phyloP scores from a whole-genome alignment of 2,113 vertebrate species.

The Triplophysa tibetana region DNA sequence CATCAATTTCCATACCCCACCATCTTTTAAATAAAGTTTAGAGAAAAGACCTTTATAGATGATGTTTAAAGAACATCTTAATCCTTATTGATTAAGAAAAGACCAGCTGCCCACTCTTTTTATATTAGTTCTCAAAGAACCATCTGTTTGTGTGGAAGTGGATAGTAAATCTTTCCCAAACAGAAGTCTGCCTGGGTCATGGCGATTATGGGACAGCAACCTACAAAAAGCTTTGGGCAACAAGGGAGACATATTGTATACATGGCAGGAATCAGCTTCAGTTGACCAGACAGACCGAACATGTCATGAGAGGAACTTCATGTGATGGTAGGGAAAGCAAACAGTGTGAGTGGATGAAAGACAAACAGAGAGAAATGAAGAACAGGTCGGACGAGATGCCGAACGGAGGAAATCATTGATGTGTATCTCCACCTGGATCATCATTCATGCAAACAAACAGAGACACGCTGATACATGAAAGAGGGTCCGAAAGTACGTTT shows the following conservation, averaged over 20 bases:
- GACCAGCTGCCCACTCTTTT: conserved; percentile 22
- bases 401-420: neutral
- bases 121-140: conserved; percentile 7
- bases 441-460: neutral
- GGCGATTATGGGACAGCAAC: neutral
- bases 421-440: neutral
- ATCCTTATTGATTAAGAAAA: conserved; percentile 21
- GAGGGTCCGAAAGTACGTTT: too few species aligned
- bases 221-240: neutral
- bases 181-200: conserved; percentile 4
- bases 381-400: conserved; percentile 12
- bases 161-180: conserved; percentile 17
- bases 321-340: conserved; percentile 3
- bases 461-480: neutral
- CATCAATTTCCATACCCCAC: neutral
- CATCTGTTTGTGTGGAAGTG: conserved; percentile 13
- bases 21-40: neutral
- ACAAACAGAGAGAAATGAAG: conserved; percentile 16
- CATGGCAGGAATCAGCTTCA: conserved; percentile 7
- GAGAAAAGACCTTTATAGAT: neutral
- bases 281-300: conserved; percentile 7
- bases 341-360: conserved; percentile 14
- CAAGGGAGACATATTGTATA: neutral
- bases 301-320: conserved; percentile 9
- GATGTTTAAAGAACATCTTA: conserved; percentile 1